Conservation (phyloP, 1,140 invertebrate genomes). For the Eriocheir sinensis region DNA sequence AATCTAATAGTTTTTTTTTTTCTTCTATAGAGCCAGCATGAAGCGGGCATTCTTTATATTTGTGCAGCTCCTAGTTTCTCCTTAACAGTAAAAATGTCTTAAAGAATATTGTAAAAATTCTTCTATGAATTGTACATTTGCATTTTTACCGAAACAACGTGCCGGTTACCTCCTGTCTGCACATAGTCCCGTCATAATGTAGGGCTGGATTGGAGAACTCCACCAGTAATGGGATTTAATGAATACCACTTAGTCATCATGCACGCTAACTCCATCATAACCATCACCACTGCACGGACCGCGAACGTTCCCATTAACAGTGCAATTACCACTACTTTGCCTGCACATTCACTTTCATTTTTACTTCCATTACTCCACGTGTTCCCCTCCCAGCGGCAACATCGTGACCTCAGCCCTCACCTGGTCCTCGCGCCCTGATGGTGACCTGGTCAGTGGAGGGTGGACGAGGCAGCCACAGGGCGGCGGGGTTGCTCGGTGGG, state of each 20-base stretch:
- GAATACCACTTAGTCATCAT: slow-evolving; percentile 13
- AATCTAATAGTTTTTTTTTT: too few species aligned
- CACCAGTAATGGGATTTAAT: slow-evolving; percentile 15
- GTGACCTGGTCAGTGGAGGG: slow-evolving; percentile 77
- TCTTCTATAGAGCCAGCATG: too few species aligned
- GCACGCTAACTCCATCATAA: slow-evolving; percentile 13
- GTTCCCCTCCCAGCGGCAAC: not conserved
- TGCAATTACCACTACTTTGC: slow-evolving; percentile 1
- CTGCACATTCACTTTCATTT: slow-evolving; percentile 3
- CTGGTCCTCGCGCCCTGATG: slow-evolving; percentile 74
- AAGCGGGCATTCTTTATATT: too few species aligned
- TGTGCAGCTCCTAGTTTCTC: too few species aligned
- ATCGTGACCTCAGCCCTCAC: slow-evolving; percentile 53
- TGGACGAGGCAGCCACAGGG: slow-evolving; percentile 74
- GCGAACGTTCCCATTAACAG: not conserved
- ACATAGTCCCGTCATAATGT: not conserved
- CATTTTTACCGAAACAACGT: not conserved
- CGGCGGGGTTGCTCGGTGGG: slow-evolving; percentile 76
- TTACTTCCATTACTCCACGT: not conserved
- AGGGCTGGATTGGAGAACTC: not conserved
- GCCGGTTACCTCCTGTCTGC: not conserved
- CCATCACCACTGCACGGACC: not conserved
- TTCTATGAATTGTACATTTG: not conserved
- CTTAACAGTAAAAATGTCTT: too few species aligned
- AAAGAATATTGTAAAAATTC: too few species aligned